Percentiles rank a stretch among this genome's conserved stretches.
Conservation (phyloP, 92 coral and sea anemone species). For the Plumapathes pennacea region DNA sequence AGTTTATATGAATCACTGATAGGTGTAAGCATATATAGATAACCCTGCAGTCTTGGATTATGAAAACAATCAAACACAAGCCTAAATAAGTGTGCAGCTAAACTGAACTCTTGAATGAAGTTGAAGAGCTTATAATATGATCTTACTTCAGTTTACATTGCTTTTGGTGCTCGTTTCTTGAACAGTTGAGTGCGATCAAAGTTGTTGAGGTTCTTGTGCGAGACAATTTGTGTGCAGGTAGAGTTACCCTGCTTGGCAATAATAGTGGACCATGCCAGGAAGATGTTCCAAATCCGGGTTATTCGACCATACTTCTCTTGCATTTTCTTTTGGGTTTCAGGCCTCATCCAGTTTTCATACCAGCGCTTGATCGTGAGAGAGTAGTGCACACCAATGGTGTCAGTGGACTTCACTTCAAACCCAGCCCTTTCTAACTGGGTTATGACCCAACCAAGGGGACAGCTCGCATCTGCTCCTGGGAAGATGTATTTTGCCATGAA, state of each 20-base stretch:
- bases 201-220: slow-evolving; percentile 94
- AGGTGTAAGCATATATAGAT: no score
- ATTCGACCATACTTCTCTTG: slow-evolving; percentile 74
- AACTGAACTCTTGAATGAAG: no score
- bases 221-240: slow-evolving; percentile 93
- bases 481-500: slow-evolving; percentile 98
- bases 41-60: no score
- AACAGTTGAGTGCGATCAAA: slow-evolving; percentile 87
- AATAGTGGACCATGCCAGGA: slow-evolving; percentile 98
- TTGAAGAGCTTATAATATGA: no score
- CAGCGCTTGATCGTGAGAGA: slow-evolving; percentile 90
- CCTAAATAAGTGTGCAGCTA: no score
- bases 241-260: slow-evolving; percentile 95
- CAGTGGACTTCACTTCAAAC: slow-evolving; percentile 85
- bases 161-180: slow-evolving; percentile 59
- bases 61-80: no score
- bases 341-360: slow-evolving; percentile 96
- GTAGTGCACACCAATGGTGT: slow-evolving; percentile 96
- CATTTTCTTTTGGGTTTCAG: slow-evolving; percentile 73
- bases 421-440: slow-evolving; percentile 93
- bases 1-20: no score
- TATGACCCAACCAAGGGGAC: slow-evolving; percentile 87
- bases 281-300: slow-evolving; percentile 91
- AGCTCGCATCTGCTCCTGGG: slow-evolving; percentile 98
- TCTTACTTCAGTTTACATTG: neutral